Evolutionary conservation across 2,113 vertebrate species (phyloP).

Genomic region (Prionailurus viverrinus): DNA sequence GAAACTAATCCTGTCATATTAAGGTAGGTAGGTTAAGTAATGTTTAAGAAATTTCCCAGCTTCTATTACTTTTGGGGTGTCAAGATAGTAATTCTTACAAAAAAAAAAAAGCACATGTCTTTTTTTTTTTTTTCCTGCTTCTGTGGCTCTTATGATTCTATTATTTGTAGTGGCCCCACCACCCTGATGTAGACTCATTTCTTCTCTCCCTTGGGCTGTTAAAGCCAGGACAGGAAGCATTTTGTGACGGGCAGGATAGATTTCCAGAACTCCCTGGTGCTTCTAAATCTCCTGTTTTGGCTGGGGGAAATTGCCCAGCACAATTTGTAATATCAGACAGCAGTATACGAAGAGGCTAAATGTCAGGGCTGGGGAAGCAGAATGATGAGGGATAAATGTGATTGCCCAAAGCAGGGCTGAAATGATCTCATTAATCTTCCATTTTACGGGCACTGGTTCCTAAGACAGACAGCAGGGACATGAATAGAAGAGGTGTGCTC

Average conservation of each 20-base stretch:
- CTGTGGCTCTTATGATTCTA: not conserved
- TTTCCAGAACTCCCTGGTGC: conserved; percentile 73
- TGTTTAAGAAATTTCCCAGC: conserved; percentile 62
- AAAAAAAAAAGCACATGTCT: not conserved
- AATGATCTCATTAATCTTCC: conserved; percentile 80
- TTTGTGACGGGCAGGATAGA: conserved; percentile 43
- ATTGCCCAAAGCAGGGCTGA: conserved; percentile 68
- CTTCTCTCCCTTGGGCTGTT: conserved; percentile 56
- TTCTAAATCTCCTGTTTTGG: conserved; percentile 67
- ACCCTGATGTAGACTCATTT: not conserved
- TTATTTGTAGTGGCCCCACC: conserved; percentile 3
- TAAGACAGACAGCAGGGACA: conserved; percentile 72
- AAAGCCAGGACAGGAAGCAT: conserved; percentile 62
- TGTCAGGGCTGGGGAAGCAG: conserved; percentile 71
- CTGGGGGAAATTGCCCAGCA: conserved; percentile 71
- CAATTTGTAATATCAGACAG: conserved; percentile 73
- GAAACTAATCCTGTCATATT: conserved; percentile 71
- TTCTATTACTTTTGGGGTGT: conserved; percentile 57
- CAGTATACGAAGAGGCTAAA: conserved; percentile 75
- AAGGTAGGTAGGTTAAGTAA: conserved; percentile 60
- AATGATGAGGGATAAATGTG: conserved; percentile 70
- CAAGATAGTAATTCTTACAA: conserved; percentile 71
- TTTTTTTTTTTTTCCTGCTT: not conserved
- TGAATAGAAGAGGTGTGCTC: conserved; percentile 54
- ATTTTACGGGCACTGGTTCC: conserved; percentile 78